A percentile compares a stretch with the other conserved stretches of the same genome.
These are phyloP conservation scores for Naso thynnoides DNA, from an alignment of 2,797 vertebrate species.

Conservation along the genomic window DNA sequence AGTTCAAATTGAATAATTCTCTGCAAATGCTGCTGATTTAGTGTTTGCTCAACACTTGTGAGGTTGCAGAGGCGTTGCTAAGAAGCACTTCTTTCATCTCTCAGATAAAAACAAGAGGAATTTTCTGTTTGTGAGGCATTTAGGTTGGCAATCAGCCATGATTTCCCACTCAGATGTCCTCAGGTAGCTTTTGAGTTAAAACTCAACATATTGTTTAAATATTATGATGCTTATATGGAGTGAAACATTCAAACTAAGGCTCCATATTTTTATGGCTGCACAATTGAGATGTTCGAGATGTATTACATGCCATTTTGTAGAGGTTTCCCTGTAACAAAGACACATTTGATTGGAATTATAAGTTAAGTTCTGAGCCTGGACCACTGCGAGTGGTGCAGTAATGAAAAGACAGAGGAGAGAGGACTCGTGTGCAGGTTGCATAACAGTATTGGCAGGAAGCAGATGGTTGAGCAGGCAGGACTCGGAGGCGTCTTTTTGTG, in stretches of 20 bases:
- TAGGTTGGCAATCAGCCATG: not conserved
- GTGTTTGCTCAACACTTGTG: not conserved
- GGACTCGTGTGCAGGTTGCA: not conserved
- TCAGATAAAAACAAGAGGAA: constrained; percentile 1
- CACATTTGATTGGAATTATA: not conserved
- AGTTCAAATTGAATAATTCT: not conserved
- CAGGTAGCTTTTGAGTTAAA: not conserved
- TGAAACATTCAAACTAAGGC: not conserved
- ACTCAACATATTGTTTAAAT: not conserved
- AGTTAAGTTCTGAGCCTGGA: not conserved
- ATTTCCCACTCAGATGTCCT: not conserved
- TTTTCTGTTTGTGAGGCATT: constrained; percentile 1
- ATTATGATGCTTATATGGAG: not conserved
- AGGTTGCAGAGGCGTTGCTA: not conserved
- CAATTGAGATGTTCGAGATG: not conserved
- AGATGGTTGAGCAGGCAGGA: constrained; percentile 57
- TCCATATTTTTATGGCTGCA: not conserved
- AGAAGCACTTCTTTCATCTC: not conserved
- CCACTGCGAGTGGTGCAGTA: not conserved
- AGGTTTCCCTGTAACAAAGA: not conserved
- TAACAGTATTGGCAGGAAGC: constrained; percentile 35
- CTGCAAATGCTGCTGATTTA: not conserved
- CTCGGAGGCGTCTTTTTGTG: constrained; percentile 43
- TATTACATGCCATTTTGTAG: no score
- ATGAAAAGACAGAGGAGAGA: not conserved